A percentile compares a stretch with the other conserved stretches of the same genome.
These are phyloP conservation scores for Notothenia coriiceps DNA, from an alignment of 2,113 vertebrate genomes.

Conservation along the genomic window DNA sequence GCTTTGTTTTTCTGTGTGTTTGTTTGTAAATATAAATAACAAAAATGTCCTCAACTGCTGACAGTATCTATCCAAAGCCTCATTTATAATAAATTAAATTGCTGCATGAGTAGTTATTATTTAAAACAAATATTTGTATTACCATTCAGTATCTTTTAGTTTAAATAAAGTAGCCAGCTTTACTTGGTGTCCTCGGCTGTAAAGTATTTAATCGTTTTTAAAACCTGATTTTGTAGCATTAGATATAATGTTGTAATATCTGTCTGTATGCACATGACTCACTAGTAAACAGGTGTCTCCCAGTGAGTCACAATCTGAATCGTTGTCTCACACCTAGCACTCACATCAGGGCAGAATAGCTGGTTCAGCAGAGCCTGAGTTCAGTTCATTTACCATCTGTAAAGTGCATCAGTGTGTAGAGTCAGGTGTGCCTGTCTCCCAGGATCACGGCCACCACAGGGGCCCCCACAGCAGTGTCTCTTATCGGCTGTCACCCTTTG, in stretches of 20 bases:
- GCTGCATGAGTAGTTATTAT: background rate
- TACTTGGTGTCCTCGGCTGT: background rate
- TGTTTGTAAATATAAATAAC: background rate
- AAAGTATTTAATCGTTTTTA: background rate
- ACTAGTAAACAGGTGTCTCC: background rate
- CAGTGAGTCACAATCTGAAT: conserved; percentile 19
- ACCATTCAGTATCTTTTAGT: background rate
- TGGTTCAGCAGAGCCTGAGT: background rate
- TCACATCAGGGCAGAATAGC: background rate
- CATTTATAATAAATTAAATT: background rate
- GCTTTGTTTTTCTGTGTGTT: conserved; percentile 15
- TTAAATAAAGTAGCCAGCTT: background rate
- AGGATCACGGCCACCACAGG: conserved; percentile 36
- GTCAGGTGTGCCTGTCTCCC: background rate
- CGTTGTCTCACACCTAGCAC: background rate
- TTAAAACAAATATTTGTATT: background rate
- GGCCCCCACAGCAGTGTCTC: conserved; percentile 39
- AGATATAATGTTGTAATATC: no score
- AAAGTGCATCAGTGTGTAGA: conserved; percentile 57
- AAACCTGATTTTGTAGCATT: background rate
- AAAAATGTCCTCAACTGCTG: background rate
- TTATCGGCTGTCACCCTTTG: conserved; percentile 33
- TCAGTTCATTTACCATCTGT: conserved; percentile 32
- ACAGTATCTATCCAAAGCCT: background rate
- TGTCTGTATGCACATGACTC: no score